Percentiles rank a stretch among this genome's conserved stretches.
Evolutionary conservation across 2,797 vertebrate species (phyloP).

Genomic region (Ispidina lecontei): DNA sequence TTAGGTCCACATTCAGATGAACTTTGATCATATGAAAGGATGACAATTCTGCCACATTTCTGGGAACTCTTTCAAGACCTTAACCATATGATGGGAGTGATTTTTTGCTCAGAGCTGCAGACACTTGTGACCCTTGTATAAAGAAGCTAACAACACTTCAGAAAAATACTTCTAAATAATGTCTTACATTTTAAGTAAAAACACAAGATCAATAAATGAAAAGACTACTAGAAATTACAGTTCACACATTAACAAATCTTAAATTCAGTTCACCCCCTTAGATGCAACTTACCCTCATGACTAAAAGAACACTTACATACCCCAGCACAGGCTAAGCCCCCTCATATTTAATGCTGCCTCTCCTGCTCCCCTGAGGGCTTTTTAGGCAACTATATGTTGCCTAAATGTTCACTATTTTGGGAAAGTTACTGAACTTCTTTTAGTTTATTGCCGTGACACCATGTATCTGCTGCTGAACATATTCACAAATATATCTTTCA

Average conservation of each 20-base stretch:
- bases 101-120: neutral
- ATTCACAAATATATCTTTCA: neutral
- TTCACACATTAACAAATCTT: neutral
- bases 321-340: accelerated
- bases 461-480: neutral
- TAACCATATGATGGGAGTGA: neutral
- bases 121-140: neutral
- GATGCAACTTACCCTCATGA: neutral
- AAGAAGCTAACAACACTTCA: neutral
- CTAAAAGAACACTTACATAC: neutral
- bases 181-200: neutral
- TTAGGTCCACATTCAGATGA: neutral
- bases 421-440: neutral
- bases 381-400: neutral
- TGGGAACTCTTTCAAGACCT: neutral
- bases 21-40: neutral
- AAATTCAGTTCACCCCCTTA: neutral
- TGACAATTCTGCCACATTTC: neutral
- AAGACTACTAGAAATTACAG: neutral
- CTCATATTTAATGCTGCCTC: neutral
- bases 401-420: neutral
- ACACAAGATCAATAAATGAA: neutral
- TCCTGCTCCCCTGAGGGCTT: neutral
- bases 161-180: neutral
- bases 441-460: neutral